Base-by-base conservation (phyloP, 35 echinoderm and acorn worm genomes). In the Apostichopus californicus region DNA sequence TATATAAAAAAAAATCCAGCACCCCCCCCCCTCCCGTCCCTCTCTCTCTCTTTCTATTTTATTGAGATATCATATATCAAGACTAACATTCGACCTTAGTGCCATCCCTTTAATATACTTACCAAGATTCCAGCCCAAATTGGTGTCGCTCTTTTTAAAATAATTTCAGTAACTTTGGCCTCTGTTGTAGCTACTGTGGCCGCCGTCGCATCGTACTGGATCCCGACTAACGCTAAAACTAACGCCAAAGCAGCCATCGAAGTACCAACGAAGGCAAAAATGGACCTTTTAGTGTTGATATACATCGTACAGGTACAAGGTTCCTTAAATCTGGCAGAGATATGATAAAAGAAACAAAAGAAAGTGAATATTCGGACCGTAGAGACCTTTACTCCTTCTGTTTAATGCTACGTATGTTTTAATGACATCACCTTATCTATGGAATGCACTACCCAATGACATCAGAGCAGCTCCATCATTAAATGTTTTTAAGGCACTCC, bases 221-320 rank as follows among this genome's bases (percentile, higher is more conserved):
- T 78, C 24, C 88, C 88, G 12, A 90, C 73, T 54, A 90, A 70
- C 13, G 88, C 77, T 10, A 90, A 46, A 22, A 90, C 88, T 52
- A 90, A 78, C 22, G 88, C 88, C 68, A 90, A 54, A 8, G 88
- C 66, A 1, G 88, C 66, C 88, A 90, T 90, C 1, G 88, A 90
- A 9, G 88, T 90, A 15, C 88, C 88, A 6, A 90, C 88, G 66
- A 90, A 90, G 68, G 88, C 88, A 56, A 90, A 90, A n/a, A 90
- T 56, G 4, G 88, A 73, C 4, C 88, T 75, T 52, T 90, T 90
- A 21, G 88, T 90, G 55, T 87, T 87, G 56, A 87, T 59, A 66
- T 66, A 87, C 86, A 87, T 87, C 22, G 6, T 87, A 87, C 64
- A 71, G 28, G 20, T 57, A 15, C n/a, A 18, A 59, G 86, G 59